Percentiles rank a stretch among this genome's conserved stretches.
Conservation (phyloP, 2,888 invertebrate genomes). For the Aproaerema taeniolella region DNA sequence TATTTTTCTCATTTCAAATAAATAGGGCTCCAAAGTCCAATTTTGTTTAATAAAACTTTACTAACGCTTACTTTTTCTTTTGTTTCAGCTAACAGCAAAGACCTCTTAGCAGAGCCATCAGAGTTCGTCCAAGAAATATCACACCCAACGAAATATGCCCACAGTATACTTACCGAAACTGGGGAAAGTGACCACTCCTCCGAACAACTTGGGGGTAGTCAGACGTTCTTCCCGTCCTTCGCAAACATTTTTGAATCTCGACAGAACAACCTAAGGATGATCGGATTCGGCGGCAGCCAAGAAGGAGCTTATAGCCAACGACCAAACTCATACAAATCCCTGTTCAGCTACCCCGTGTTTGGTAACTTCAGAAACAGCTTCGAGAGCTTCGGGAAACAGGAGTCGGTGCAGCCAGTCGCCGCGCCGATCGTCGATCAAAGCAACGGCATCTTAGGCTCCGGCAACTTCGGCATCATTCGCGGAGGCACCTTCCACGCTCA, state of each 20-base stretch:
- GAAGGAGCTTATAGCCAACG: conserved; percentile 80
- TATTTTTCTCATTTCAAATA: no score
- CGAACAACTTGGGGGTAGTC: conserved; percentile 76
- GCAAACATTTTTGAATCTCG: conserved; percentile 80
- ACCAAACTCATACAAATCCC: conserved; percentile 67
- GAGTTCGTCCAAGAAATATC: conserved; percentile 66
- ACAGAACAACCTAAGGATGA: conserved; percentile 57
- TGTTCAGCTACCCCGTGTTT: conserved; percentile 64
- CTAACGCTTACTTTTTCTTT: conserved; percentile 19
- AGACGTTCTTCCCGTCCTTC: conserved; percentile 88
- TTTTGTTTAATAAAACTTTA: neutral
- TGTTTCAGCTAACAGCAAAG: conserved; percentile 60
- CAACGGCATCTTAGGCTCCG: conserved; percentile 85
- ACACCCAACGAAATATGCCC: no score
- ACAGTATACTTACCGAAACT: conserved; percentile 37
- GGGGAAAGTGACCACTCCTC: conserved; percentile 66
- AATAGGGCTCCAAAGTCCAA: no score
- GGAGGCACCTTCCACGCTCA: conserved; percentile 92
- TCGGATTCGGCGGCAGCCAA: conserved; percentile 78
- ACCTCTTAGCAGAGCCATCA: conserved; percentile 65
- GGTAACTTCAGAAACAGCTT: conserved; percentile 49
- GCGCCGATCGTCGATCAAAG: conserved; percentile 71
- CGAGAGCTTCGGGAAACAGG: conserved; percentile 58
- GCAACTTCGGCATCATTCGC: conserved; percentile 90
- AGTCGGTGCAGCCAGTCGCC: conserved; percentile 40